Base-by-base conservation (phyloP, 1,140 invertebrate species). In the Drosophila jambulina region DNA sequence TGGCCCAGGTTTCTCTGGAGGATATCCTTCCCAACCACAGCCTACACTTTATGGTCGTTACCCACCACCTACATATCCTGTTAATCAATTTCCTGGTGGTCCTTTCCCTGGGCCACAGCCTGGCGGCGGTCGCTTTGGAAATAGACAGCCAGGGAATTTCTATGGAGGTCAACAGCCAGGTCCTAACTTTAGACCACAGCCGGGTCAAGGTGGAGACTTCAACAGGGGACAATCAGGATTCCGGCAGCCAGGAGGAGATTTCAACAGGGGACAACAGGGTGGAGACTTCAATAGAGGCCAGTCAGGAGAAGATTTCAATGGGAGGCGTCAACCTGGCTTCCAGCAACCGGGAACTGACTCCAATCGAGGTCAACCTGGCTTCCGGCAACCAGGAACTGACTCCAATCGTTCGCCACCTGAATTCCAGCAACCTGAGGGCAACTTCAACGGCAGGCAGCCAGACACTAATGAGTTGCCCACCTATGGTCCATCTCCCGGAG, bases 391-490 rank as follows among this genome's bases (percentile, higher is more conserved):
- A 32, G 68, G 49, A 3, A 23, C 21, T 32, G 49, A 17, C 3
- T 12, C 17, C 29, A 45, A 19, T 32, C 25, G 25, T 29, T 27
- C 46, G 7, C 46, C 40, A 15, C 23, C 34, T 2, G 60, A 38
- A 7, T 56, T 56, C 62, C 62, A 40, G 6, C 62, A 65, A 32
- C 54, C 63, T n/a, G 48, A 51, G 3, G n/a, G 3, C n/a, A n/a
- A 32, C 48, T 10, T 29, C 10, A 32, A 29, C 5, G 2, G 10
- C n/a, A 51, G 46, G n/a, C 48, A 32, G 25, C 13, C 53, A 7
- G 62, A 13, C 9, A 34, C 38, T 12, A 25, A 15, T 19, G 51
- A 64, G 12, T 8, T 25, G 15, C 62, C 61, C 10, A 59, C 51
- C 25, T 63, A 59, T 32, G 49, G 27, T 13, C n/a, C 2, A 4